Evolutionary conservation across 2,113 vertebrate species (phyloP), one percentile per base, ranked within the genome.

Genomic region (Periophthalmodon schlosseri): DNA sequence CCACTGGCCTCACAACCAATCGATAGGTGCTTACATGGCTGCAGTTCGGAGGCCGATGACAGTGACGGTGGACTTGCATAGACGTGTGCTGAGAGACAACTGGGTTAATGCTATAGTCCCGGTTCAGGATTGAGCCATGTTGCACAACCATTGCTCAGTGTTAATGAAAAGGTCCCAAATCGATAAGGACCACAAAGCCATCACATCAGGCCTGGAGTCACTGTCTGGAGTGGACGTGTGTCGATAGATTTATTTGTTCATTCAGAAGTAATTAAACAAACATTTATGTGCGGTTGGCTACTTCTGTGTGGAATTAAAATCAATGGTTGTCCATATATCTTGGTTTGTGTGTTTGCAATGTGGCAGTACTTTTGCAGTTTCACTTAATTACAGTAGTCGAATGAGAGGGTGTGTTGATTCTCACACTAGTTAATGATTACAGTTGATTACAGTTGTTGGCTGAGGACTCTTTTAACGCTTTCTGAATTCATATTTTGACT

Each of bases 61-160:
- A 34, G 74, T n/a, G 67, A 78, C 81, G 83, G 87, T 82, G 84
- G 82, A 89, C 85, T 77, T 39, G 57, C 54, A 56, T 56, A 68
- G 80, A 75, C 72, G 63, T 65, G 67, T 74, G 80, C 60, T 2
- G 70, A 12, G 60, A 68, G 56, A 52, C 69, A 82, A 88, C 85
- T 78, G 79, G 90, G 91, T 91, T 90, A 92, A 86, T 93, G 86
- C 85, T 78, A 7, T 11, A 71, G 84, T 80, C 73, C 75, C 21
- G 82, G 81, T 88, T 90, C 61, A 10, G 77, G 75, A 93, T 92
- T 84, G 90, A 93, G 72, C 69, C 21, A 20, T 76, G 72, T 80
- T 74, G 69, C 76, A 57, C 34, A 81, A 71, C 70, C 70, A 74
- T 80, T 76, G 28, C 79, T 87, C 86, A 66, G n/a, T 72, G 87